Evolutionary conservation across 2,113 vertebrate species (phyloP), one percentile per base, ranked within the genome.

Genomic region (Dolichallabes microphthalmus): DNA sequence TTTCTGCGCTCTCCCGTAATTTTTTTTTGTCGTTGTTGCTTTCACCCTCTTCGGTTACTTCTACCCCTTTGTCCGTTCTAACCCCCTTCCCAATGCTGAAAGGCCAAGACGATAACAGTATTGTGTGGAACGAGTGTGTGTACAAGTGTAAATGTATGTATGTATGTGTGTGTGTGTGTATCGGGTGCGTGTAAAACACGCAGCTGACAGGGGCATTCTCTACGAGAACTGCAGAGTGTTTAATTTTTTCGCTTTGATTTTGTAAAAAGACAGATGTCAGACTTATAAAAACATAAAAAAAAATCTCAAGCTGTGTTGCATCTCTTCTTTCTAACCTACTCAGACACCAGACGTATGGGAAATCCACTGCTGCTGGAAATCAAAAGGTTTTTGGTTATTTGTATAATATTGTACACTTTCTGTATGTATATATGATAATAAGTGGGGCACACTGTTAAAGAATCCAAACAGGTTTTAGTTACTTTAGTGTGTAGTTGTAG

Each of bases 101-200:
- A 90, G 90, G 93, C 92, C 93, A 94, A 92, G 93, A 93, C 92
- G 90, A 94, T 91, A 91, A 91, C 95, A 95, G 94, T 95, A 95
- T 95, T 95, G 95, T 93, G 91, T 91, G 91, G 90, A 90, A 87
- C 89, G 88, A 32, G 86, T 90, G 89, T 88, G 91, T 89, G 89
- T 87, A 82, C 86, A 0, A 89, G 85, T 85, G 83, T 90, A 45
- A 45, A 45, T 45, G 87, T 90, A 84, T 89, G 88, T 85, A 69
- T 87, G 80, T 88, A 13, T 22, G 32, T 45, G 39, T 69, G 39
- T 75, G 86, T 90, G 88, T 88, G 91, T 89, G 90, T 86, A 85
- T 87, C 89, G 87, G 86, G 86, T 90, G 88, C 90, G 86, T 88
- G 88, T 83, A 76, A 87, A 80, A 88, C 73, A 78, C 88, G 84